Percentiles rank a stretch among this genome's conserved stretches.
Evolutionary conservation across 2,888 invertebrate genomes (phyloP).

Genomic region (Tachina fera): DNA sequence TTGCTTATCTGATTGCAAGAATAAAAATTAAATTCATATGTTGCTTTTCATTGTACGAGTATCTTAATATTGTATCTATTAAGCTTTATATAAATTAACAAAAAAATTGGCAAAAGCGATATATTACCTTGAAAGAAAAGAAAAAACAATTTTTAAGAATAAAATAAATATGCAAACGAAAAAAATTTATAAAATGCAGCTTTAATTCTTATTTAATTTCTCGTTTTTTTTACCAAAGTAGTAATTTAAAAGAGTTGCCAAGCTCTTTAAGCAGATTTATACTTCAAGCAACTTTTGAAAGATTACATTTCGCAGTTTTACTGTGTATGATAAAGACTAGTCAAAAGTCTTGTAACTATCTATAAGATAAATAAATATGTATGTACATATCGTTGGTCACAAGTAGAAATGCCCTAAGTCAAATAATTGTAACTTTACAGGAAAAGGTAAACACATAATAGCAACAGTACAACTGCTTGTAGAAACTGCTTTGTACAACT

Average conservation of each 20-base stretch:
- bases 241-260: neutral
- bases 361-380: too few species aligned
- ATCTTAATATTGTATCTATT: neutral
- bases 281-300: neutral
- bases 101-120: neutral
- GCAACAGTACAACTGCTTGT: too few species aligned
- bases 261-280: neutral
- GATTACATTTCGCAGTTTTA: neutral
- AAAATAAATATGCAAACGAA: neutral
- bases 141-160: neutral
- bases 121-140: conserved; percentile 2
- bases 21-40: neutral
- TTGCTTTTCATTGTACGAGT: neutral
- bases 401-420: too few species aligned
- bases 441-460: too few species aligned
- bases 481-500: too few species aligned
- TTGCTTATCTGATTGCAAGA: neutral
- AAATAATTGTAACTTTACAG: too few species aligned
- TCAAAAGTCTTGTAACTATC: too few species aligned
- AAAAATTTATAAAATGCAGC: neutral
- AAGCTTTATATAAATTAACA: conserved; percentile 8
- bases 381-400: too few species aligned
- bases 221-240: neutral
- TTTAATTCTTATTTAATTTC: neutral
- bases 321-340: too few species aligned